Percentiles rank a stretch among this genome's conserved stretches.
These are phyloP conservation scores for Conomelus anceps DNA, from an alignment of 2,888 invertebrate species.

Conservation along the genomic window DNA sequence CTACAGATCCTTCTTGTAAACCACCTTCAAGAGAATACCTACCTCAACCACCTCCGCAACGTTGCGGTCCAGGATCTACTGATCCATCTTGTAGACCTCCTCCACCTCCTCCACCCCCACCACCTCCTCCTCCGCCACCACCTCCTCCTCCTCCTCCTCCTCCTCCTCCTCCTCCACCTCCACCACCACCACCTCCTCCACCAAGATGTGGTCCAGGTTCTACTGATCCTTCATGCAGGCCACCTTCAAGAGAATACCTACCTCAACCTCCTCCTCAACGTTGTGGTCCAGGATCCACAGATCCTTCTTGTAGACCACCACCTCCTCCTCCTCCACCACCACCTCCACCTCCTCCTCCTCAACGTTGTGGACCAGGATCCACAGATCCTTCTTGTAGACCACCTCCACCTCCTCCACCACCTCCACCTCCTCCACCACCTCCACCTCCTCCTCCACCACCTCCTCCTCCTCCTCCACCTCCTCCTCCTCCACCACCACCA, in stretches of 20 bases:
- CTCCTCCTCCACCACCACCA: conserved; percentile 22
- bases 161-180: background rate
- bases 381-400: too few species aligned
- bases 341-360: background rate
- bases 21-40: background rate
- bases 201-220: conserved; percentile 47
- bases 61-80: background rate
- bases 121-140: background rate
- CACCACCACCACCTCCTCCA: conserved; percentile 40
- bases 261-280: conserved; percentile 23
- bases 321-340: background rate
- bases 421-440: conserved; percentile 45
- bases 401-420: conserved; percentile 44
- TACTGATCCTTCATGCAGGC: conserved; percentile 40
- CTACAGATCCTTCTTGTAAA: background rate
- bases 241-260: conserved; percentile 29
- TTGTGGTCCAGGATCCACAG: conserved; percentile 21
- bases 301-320: background rate
- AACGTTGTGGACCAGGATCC: too few species aligned
- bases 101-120: background rate
- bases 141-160: background rate
- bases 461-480: conserved; percentile 29
- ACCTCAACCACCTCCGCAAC: background rate
- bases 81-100: background rate
- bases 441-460: conserved; percentile 39